phyloP scores from a whole-genome alignment of 2,888 invertebrate species.

The Habrosyne pyritoides region DNA sequence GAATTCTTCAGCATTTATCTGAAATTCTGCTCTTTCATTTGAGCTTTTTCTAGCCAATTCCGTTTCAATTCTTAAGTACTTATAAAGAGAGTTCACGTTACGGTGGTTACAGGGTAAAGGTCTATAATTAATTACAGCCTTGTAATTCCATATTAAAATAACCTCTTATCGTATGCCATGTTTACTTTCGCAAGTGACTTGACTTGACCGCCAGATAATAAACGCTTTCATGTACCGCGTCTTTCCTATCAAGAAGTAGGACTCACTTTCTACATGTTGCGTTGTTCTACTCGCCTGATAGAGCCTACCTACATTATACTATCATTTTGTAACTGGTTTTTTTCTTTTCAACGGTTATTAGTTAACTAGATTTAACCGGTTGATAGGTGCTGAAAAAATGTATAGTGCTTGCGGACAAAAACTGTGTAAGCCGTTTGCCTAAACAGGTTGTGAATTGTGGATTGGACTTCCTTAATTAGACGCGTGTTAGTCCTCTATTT shows the following conservation, averaged over 20 bases:
- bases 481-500: too few relatives aligned
- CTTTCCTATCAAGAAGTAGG: slow-evolving; percentile 27
- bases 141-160: background rate
- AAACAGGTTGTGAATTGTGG: background rate
- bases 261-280: slow-evolving; percentile 33
- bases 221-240: slow-evolving; percentile 32
- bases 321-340: background rate
- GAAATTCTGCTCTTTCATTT: too few relatives aligned
- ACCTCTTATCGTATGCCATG: slow-evolving; percentile 10
- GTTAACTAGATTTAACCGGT: background rate
- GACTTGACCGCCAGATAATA: slow-evolving; percentile 36
- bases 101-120: background rate
- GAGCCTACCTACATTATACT: background rate
- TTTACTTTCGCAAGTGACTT: slow-evolving; percentile 35
- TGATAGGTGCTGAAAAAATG: background rate
- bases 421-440: background rate
- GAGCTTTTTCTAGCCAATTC: too few relatives aligned
- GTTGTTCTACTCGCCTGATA: slow-evolving; percentile 3
- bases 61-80: too few relatives aligned
- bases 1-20: background rate
- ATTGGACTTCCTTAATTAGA: too few relatives aligned
- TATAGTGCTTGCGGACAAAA: background rate
- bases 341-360: background rate
- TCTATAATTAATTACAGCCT: background rate
- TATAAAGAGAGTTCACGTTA: too few relatives aligned